Evolutionary conservation across 2,888 invertebrate genomes (phyloP).

Genomic region (Bursaphelenchus okinawaensis): DNA sequence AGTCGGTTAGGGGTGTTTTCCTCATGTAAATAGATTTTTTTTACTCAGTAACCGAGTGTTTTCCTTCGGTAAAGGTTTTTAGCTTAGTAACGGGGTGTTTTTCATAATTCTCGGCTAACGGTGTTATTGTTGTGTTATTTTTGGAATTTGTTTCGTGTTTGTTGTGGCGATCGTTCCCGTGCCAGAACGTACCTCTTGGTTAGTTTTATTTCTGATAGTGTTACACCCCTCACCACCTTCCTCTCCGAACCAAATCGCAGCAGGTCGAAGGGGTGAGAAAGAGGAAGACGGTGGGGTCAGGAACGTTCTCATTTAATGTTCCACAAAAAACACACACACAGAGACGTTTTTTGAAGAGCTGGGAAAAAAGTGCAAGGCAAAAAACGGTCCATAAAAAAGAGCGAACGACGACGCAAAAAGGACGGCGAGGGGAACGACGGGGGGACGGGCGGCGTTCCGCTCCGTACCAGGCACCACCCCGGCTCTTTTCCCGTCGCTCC

Average conservation of each 20-base stretch:
- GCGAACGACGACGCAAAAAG: background rate
- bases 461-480: conserved; percentile 19
- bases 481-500: conserved; percentile 1
- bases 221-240: background rate
- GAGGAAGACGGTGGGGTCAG: too few relatives aligned
- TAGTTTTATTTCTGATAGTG: background rate
- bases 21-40: too few relatives aligned
- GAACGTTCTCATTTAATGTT: background rate
- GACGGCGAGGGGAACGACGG: background rate
- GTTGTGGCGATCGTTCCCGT: conserved; percentile 1
- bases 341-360: background rate
- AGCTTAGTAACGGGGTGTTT: background rate
- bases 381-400: conserved; percentile 5
- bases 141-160: background rate
- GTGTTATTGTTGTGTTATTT: background rate
- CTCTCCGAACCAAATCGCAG: background rate
- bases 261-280: background rate
- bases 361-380: background rate
- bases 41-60: background rate
- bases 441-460: conserved; percentile 16
- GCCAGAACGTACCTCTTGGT: background rate
- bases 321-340: conserved; percentile 2
- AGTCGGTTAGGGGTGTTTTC: too few relatives aligned
- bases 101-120: background rate
- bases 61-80: background rate